Evolutionary conservation across 2,113 vertebrate species (phyloP), one percentile per base, ranked within the genome.

Genomic region (Potamarius usumacintae): DNA sequence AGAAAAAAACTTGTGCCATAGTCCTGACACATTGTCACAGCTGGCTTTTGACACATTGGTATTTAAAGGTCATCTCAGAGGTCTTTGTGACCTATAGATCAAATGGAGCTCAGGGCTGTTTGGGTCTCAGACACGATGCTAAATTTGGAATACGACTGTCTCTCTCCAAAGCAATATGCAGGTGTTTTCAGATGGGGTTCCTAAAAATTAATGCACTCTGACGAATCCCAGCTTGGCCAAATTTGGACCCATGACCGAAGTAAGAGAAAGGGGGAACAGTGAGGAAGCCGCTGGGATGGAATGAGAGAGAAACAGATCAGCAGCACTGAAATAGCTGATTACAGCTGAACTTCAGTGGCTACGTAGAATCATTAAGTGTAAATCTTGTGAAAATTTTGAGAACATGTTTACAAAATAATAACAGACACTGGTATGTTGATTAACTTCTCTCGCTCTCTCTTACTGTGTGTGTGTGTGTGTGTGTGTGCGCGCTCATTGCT

Each of bases 1-100:
- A 30, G 30, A 27, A 79, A 63, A 63, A 25, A 53, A 3, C 52
- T 50, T n/a, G 22, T 88, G 72, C 60, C 58, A 53, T 50, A 17
- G 52, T 62, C 50, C 67, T 65, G 71, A 60, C 86, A 83, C 74
- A 27, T 83, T 65, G 58, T 67, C 81, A 52, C 22, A 62, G 17
- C 76, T 80, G 63, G 57, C 78, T 58, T 78, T 62, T 53, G 69
- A 71, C 76, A 72, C 52, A 42, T 78, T 89, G 89, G 52, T 83
- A 85, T 85, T 89, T 89, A 89, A 84, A 87, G 86, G 77, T 87
- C 83, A 85, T 11, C 83, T 77, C 71, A 42, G 60, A 82, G 76
- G 77, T 60, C 67, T 52, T 17, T 65, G 58, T 82, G 89, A 87
- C 86, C 89, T 77, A 69, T 69, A 17, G 30, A 84, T 88, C 82